Evolutionary conservation across 2,797 vertebrate genomes (phyloP), one percentile per base, ranked within the genome.

Genomic region (Nyctibius grandis): DNA sequence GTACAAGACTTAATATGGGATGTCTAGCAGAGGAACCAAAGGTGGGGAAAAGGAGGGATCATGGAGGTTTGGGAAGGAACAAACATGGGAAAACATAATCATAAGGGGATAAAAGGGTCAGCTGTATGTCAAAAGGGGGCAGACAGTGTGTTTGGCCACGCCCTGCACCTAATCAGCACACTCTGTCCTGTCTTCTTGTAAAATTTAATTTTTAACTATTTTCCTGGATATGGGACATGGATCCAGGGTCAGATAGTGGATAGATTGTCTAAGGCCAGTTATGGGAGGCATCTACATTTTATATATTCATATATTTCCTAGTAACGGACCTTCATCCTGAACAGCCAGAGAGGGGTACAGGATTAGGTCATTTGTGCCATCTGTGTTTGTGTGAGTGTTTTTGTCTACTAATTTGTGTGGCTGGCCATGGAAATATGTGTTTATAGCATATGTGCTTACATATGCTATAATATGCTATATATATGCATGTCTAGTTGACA

Each of bases 61-160:
- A 6, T 13, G 26, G 26, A 47, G 4, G 6, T 67, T 36, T 54
- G 7, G 9, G 15, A 10, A 67, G 40, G 47, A 85, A 17, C 6
- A 33, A 61, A 53, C 13, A 28, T 29, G 11, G 26, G 18, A 54
- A 79, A 65, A 38, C 11, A 84, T 23, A 65, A 28, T 5, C 9
- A 12, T 74, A 67, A 47, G 6, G 10, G 11, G 9, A 38, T 34
- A 51, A 40, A 73, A 67, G 26, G 11, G 5, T 31, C n/a, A 40
- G 15, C 2, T 26, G 15, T 42, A 9, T n/a, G 13, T 38, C 34
- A 38, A 69, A 61, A 48, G 15, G 13, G 4, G 23, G 8, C 36
- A 38, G 23, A 29, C 8, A 31, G 38, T 40, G 38, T 0, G 18
- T 73, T 40, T 60, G 45, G 14, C n/a, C 17, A 40, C 1, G 0